Conservation (phyloP, 1,140 invertebrate species). For the Schlechtendalia chinensis region DNA sequence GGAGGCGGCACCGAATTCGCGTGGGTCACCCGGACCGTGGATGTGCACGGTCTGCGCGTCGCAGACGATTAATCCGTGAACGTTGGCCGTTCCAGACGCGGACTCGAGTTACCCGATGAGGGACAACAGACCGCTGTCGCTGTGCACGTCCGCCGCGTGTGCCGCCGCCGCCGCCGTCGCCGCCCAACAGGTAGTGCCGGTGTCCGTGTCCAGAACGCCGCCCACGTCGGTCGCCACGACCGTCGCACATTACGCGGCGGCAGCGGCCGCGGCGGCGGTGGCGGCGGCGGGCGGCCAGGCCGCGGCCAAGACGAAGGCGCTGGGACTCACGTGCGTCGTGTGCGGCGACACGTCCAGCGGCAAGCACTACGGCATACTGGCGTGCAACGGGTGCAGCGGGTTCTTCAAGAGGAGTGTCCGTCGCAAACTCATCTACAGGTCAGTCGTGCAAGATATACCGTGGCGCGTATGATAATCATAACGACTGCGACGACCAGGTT, state of each 20-base stretch:
- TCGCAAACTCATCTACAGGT: slow-evolving; percentile 97
- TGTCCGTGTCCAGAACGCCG: slow-evolving; percentile 53
- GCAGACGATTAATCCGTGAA: no score
- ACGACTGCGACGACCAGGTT: no score
- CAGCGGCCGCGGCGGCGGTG: background rate
- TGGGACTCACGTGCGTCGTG: slow-evolving; percentile 84
- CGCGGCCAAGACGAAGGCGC: slow-evolving; percentile 54
- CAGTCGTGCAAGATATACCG: no score
- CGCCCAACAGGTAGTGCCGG: slow-evolving; percentile 52
- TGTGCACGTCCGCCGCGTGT: slow-evolving; percentile 46
- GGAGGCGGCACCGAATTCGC: no score
- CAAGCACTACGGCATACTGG: slow-evolving; percentile 98
- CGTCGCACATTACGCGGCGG: background rate
- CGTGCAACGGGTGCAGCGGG: slow-evolving; percentile 97
- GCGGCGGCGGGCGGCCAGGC: background rate
- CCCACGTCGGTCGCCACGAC: slow-evolving; percentile 38
- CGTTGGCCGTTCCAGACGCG: background rate
- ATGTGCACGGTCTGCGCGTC: no score
- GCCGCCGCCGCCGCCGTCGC: background rate
- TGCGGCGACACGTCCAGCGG: slow-evolving; percentile 96
- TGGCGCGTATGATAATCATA: no score
- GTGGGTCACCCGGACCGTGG: no score
- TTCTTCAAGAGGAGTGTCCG: slow-evolving; percentile 98
- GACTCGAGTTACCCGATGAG: slow-evolving; percentile 26
- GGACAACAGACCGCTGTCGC: slow-evolving; percentile 38